These are phyloP conservation scores for Helogale parvula DNA, from an alignment of 2,113 vertebrate genomes.

Conservation along the genomic window DNA sequence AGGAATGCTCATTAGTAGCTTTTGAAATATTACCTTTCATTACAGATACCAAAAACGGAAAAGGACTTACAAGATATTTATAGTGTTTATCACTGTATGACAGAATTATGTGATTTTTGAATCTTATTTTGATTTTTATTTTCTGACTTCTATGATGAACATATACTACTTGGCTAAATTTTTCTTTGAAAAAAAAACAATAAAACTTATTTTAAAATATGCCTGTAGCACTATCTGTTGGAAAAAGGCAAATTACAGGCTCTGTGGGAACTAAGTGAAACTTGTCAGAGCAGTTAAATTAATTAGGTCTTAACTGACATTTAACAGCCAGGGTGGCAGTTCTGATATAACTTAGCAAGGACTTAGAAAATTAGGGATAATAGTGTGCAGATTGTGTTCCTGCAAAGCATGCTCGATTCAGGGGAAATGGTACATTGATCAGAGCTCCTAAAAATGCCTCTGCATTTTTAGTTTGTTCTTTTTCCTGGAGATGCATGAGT, in stretches of 20 bases:
- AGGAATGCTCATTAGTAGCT: not conserved
- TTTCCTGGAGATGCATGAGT: conserved; percentile 66
- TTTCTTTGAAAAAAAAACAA: not conserved
- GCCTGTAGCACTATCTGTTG: conserved; percentile 14
- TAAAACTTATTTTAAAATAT: conserved; percentile 9
- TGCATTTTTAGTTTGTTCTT: conserved; percentile 73
- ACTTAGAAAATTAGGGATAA: conserved; percentile 69
- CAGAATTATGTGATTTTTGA: not conserved
- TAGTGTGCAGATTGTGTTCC: conserved; percentile 67
- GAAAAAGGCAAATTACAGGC: conserved; percentile 66
- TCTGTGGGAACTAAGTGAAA: conserved; percentile 76
- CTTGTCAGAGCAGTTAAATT: conserved; percentile 77
- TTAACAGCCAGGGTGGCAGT: conserved; percentile 73
- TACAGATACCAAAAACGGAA: not conserved
- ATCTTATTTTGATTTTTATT: not conserved
- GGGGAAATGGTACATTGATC: conserved; percentile 54
- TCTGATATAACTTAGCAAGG: conserved; percentile 42
- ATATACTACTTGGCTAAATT: not conserved
- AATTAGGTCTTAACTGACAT: conserved; percentile 79
- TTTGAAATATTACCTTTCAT: not conserved
- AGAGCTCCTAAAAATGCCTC: conserved; percentile 37
- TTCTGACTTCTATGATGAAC: not conserved
- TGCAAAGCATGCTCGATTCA: conserved; percentile 61
- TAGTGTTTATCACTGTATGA: not conserved
- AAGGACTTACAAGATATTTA: not conserved